Evolutionary conservation across 2,113 vertebrate genomes (phyloP).

Genomic region (Ciconia maguari): DNA sequence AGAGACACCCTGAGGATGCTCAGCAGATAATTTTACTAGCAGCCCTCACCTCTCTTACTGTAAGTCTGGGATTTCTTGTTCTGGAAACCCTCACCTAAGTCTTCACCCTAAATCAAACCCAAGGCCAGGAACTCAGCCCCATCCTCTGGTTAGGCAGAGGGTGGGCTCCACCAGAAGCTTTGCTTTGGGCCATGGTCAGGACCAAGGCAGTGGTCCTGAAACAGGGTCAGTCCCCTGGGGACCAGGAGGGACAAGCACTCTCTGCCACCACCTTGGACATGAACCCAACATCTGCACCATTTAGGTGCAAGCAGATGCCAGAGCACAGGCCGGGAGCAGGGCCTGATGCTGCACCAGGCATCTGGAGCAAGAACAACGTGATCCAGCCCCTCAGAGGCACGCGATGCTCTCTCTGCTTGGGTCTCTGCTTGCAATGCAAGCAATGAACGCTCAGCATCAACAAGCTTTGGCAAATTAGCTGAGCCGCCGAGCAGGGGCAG

Average conservation of each 20-base stretch:
- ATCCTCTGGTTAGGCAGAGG: background rate
- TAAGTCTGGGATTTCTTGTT: background rate
- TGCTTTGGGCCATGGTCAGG: background rate
- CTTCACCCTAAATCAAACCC: background rate
- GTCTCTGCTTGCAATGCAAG: too few relatives aligned
- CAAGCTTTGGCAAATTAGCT: accelerated
- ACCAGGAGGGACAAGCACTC: background rate
- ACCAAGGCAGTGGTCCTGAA: background rate
- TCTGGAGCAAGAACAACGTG: background rate
- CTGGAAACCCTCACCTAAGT: background rate
- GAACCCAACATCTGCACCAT: background rate
- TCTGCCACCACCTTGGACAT: background rate
- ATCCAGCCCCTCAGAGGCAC: background rate
- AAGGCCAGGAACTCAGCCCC: background rate
- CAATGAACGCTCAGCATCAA: background rate
- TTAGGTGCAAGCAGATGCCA: background rate
- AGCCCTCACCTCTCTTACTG: background rate
- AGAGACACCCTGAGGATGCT: background rate
- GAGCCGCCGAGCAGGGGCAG: background rate
- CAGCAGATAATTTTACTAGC: background rate
- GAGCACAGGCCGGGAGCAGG: background rate
- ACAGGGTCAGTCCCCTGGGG: background rate
- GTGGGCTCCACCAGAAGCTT: background rate
- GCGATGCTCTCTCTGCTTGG: accelerated
- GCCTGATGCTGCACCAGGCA: background rate